Base-by-base conservation (phyloP, 2,113 vertebrate species). In the Butorides virescens region DNA sequence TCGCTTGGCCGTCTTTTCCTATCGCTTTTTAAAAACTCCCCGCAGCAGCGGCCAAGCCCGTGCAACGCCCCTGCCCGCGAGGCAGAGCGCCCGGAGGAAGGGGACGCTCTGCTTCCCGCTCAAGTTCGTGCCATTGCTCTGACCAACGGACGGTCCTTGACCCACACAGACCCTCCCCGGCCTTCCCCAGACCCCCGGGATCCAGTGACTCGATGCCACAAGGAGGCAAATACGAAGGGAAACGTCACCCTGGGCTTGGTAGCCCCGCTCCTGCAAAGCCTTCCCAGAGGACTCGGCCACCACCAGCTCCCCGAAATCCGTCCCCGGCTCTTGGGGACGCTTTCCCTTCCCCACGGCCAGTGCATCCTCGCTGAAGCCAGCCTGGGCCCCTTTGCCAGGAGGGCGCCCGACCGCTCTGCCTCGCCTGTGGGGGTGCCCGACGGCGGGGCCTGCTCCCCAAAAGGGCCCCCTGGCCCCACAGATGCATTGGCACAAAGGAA, bases 1-100 rank as follows among this genome's bases (percentile, higher is more conserved):
- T 36, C 36, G 3, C 7, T 1, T 3, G 12, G 16, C 76, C 2
- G 1, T 16, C 76, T 8, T 42, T 53, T 62, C 70, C 37, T 15
- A 4, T 1, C 10, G 2, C 42, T 58, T 37, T 16, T 29, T 5
- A 53, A 47, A 53, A 36, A 27, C 37, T 32, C 83, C 66, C 49
- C 15, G 29, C 4, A 23, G 80, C 53, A 77, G 16, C 7, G 4
- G 11, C 44, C 13, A n/a, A 81, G 15, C 18, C 42, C 3, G 2
- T 15, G 27, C 59, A 25, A 27, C 2, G 71, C 17, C 47, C 66
- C 23, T 15, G 1, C 16, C 22, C 0, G 0, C 22, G 12, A 21
- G 36, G 50, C 4, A 50, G 47, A 73, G 58, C 18, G 3, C 12
- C 29, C 17, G 1, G 39, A 56, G 63, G 49, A 70, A n/a, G 4